Conservation (phyloP, 2,113 vertebrate species). For the Colistium nudipinnis region DNA sequence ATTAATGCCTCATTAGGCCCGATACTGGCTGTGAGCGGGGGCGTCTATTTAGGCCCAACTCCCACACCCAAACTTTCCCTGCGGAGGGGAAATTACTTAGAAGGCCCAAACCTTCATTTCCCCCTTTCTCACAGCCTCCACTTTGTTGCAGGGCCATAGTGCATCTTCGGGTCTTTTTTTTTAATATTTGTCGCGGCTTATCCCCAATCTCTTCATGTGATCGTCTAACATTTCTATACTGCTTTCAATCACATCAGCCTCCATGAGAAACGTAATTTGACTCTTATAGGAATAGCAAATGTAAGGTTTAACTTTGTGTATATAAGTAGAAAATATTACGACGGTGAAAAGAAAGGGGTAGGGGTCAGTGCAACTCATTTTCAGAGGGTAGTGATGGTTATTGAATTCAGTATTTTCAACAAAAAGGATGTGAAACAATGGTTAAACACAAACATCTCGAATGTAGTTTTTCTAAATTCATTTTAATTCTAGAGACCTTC, state of each 20-base stretch:
- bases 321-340: no score
- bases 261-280: constrained; percentile 51
- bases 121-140: constrained; percentile 72
- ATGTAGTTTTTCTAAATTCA: no score
- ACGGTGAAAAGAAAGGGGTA: no score
- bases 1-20: constrained; percentile 83
- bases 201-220: constrained; percentile 51
- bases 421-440: no score
- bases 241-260: constrained; percentile 65
- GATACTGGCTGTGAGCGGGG: constrained; percentile 67
- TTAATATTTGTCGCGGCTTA: constrained; percentile 57
- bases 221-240: constrained; percentile 58
- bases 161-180: constrained; percentile 55
- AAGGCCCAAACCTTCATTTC: constrained; percentile 62
- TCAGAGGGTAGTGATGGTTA: no score
- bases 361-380: no score
- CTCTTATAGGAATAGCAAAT: constrained; percentile 53
- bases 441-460: no score
- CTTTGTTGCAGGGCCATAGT: constrained; percentile 67
- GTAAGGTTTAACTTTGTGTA: constrained; percentile 48
- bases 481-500: no score
- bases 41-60: constrained; percentile 67
- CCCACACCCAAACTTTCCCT: constrained; percentile 67
- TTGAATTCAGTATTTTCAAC: no score
- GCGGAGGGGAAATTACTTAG: constrained; percentile 50